Percentiles rank a stretch among this genome's conserved stretches.
phyloP scores from a whole-genome alignment of 2,113 vertebrate species.

The rabbit (Oryctolagus cuniculus) region mOryCun1.1 NC_091436.1:128756501-128757000 shows the following conservation, averaged over 20 bases:
- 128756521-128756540: not conserved
- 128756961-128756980: not conserved
- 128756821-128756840: constrained; percentile 63
- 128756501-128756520: not conserved
- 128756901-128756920: constrained; percentile 83
- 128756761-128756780: not conserved
- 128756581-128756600: not conserved
- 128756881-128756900: constrained; percentile 85
- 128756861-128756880: constrained; percentile 78
- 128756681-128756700: not conserved
- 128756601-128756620: not conserved
- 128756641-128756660: too few species aligned
- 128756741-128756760: not conserved
- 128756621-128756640: not conserved
- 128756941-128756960: constrained; percentile 38
- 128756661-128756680: not conserved
- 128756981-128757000: not conserved
- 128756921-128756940: constrained; percentile 84
- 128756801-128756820: not conserved
- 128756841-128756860: constrained; percentile 84
- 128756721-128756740: not conserved
- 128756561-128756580: not conserved
- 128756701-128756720: not conserved
- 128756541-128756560: not conserved
- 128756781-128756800: too few species aligned